Base-by-base conservation (phyloP, 2,888 invertebrate species). In the Cosmia pyralina region DNA sequence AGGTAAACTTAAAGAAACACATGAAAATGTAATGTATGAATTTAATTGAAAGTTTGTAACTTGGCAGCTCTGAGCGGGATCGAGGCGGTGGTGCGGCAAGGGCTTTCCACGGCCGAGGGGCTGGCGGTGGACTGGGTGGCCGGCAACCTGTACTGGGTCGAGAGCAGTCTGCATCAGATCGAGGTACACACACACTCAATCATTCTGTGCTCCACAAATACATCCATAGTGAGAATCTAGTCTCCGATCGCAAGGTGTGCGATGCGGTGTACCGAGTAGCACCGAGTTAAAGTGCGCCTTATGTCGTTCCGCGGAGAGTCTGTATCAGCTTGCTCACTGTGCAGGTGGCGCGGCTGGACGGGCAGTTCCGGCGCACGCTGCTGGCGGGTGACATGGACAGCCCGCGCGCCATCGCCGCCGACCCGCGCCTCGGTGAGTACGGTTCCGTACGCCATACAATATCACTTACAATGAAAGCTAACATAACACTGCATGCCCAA, bases 81-180 rank as follows among this genome's bases (percentile, higher is more conserved):
- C 69, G 97, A 98, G 91, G 97, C 98, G 3, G 98, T 99, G 22
- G 98, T 99, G 41, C 97, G 98, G 87, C 97, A 97, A 22, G 99
- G 99, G 0, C 94, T 99, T 75, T 97, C 98, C 5, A 98, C 98
- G 2, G 98, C 98, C 0, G 99, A 99, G 94, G 99, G 98, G 1
- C 94, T 98, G 82, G 98, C 98, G 1, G 98, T 98, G 4, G 98
- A 98, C 94, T 98, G 98, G 98, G 97, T 98, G 81, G 98, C 97
- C 38, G 96, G 97, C 87, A 98, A 98, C 95, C 95, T 98, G 8
- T 98, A 98, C 94, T 98, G 98, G 98, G 98, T 98, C 28, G 98
- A 98, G 92, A 98, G 98, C 90, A 97, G 97, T 88, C 93, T 98
- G 83, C 98, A 98, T 90, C 98, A 98, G 94, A 98, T 98, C 75